A percentile compares a stretch with the other conserved stretches of the same genome.
These are phyloP conservation scores for Catocala fraxini DNA, from an alignment of 2,888 invertebrate species.

Conservation along the genomic window DNA sequence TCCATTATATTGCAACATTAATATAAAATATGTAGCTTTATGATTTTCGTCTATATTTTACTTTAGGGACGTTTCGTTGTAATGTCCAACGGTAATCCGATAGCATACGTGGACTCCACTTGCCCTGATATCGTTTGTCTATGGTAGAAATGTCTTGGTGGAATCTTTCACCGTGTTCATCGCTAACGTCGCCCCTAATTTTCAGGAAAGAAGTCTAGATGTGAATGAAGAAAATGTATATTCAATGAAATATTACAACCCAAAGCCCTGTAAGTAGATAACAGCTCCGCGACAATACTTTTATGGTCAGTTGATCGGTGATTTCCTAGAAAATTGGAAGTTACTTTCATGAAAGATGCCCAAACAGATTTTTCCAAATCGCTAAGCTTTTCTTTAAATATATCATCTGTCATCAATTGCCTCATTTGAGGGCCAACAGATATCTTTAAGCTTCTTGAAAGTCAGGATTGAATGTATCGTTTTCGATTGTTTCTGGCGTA, in stretches of 20 bases:
- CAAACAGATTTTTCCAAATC: no score
- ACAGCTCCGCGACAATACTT: background rate
- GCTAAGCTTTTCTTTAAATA: no score
- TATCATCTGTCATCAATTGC: no score
- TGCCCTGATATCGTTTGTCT: background rate
- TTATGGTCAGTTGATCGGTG: background rate
- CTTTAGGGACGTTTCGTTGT: background rate
- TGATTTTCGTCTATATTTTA: background rate
- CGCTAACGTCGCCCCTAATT: no score
- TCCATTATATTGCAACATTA: no score
- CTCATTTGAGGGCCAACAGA: no score
- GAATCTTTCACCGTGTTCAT: no score
- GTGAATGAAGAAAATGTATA: background rate
- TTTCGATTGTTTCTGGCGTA: no score
- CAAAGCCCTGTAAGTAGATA: background rate
- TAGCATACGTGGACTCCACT: background rate
- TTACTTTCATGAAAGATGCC: background rate
- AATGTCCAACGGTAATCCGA: background rate
- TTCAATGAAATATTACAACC: background rate
- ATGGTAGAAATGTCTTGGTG: conserved; percentile 4
- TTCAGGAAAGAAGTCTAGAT: background rate
- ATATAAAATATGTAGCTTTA: no score
- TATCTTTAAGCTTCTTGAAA: no score
- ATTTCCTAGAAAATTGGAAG: conserved; percentile 1
- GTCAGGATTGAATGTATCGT: no score